Base-by-base conservation (phyloP, 2,113 vertebrate species). In the Apodemus sylvaticus region DNA sequence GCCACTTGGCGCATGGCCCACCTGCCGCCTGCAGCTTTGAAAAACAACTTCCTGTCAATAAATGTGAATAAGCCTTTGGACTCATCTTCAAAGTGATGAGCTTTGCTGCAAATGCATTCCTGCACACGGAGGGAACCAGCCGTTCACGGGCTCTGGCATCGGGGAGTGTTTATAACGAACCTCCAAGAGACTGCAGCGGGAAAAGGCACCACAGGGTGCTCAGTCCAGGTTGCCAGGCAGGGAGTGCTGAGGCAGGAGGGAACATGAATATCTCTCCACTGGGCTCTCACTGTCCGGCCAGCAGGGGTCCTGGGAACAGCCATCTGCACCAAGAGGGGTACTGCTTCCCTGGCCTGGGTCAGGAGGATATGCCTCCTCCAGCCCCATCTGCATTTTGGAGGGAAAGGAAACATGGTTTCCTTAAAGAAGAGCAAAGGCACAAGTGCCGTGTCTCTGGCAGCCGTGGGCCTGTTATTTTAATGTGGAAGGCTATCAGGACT, bases 21-120 rank as follows among this genome's bases (percentile, higher is more conserved):
- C 89, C 92, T 89, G 96, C 97, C 42, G 96, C 86, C 97, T 10
- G 78, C 82, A 96, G 95, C 97, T 97, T 97, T 96, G 98, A 96
- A 95, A 98, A 98, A 98, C 98, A 98, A 98, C 98, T 99, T 99
- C 98, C 98, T 98, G 98, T 98, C 98, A 98, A 98, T 98, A 98
- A 98, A 98, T 94, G 97, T 0, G 98, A 99, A 98, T 98, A 98
- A 98, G 98, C 98, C 97, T 97, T 98, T 99, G 98, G 98, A 98
- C n/a, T 17, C 94, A 39, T 98, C 98, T 99, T 99, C 98, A 99
- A 99, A 99, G 98, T 86, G 97, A 92, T 98, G 98, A 98, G 97
- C 98, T 98, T 98, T 96, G 98, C 97, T 0, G 16, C 97, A 98
- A 98, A 97, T 98, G 98, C 98, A 98, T 98, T 98, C 97, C 98